Evolutionary conservation across 2,113 vertebrate genomes (phyloP), one percentile per base, ranked within the genome.

Genomic region (Dissostichus mawsoni): DNA sequence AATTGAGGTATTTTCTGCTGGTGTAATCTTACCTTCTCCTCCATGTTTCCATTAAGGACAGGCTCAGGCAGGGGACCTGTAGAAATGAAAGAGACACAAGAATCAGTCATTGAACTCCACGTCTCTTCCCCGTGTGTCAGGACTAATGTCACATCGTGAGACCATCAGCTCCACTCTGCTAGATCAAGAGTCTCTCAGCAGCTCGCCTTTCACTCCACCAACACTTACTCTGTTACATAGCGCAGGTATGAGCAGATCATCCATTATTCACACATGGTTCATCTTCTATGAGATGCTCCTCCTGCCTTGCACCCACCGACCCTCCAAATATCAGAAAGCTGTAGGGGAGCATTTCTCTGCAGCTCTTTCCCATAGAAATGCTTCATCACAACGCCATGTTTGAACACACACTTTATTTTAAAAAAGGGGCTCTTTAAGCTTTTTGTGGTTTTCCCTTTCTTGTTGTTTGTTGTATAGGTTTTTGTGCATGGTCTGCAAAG

Each of bases 11-110:
- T 44, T 8, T 47, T 13, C 48, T 25, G 53, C 9, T 64, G n/a
- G 45, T 55, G 57, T 68, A 17, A 11, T 74, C 91, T 96, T 96
- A 99, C 98, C 98, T 98, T 98, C 85, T 93, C 87, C 51, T 94
- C 96, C 72, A 95, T 81, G 44, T 95, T 95, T 2, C 97, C 97
- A 33, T 99, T 98, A 75, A 94, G 76, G 55, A 96, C 84, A 25
- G 96, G 96, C 77, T 97, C 96, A 41, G 98, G 97, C 91, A 98
- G 88, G n/a, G 96, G 94, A 95, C 97, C 98, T 99, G 92, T 8
- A 76, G 62, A 58, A 48, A 90, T 23, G 57, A 52, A 33, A 74
- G 81, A 5, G 8, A 80, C 68, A 78, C 25, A 56, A 64, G 20
- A 78, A 70, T 92, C 78, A 88, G 36, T 69, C 70, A 69, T 33